These are phyloP conservation scores for Idaea dimidiata DNA, from an alignment of 2,888 invertebrate species.

Conservation along the genomic window DNA sequence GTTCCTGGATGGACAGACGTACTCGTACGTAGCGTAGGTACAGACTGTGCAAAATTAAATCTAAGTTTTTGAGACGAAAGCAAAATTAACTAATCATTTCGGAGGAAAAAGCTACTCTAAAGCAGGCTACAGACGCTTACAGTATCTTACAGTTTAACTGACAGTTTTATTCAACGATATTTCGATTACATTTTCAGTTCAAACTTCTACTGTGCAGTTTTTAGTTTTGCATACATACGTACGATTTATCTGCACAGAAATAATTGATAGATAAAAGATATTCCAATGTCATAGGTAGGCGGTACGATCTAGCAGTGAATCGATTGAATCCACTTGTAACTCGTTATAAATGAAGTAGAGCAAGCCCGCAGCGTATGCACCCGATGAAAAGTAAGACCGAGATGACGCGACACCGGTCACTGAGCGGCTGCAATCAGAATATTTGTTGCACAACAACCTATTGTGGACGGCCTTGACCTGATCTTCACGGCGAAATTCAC, in stretches of 20 bases:
- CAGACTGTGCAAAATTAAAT: slow-evolving; percentile 39
- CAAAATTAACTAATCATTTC: slow-evolving; percentile 40
- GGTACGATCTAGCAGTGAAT: neutral
- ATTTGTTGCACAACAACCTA: slow-evolving; percentile 62
- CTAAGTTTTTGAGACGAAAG: slow-evolving; percentile 22
- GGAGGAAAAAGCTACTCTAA: slow-evolving; percentile 31
- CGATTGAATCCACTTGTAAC: neutral
- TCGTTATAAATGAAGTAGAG: slow-evolving; percentile 7
- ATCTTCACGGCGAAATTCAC: slow-evolving; percentile 65
- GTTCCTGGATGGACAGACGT: slow-evolving; percentile 52
- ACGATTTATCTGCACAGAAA: no score
- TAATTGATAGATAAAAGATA: no score
- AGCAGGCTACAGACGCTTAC: no score
- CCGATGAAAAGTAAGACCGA: slow-evolving; percentile 25
- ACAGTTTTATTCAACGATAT: no score
- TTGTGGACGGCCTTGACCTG: slow-evolving; percentile 70
- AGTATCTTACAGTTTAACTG: no score
- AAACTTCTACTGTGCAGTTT: no score
- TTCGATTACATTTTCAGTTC: no score
- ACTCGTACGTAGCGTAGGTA: no score
- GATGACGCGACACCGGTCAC: slow-evolving; percentile 38
- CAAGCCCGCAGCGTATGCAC: slow-evolving; percentile 28
- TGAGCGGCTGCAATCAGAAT: slow-evolving; percentile 38
- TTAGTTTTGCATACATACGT: no score
- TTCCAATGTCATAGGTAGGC: neutral